Base-by-base conservation (phyloP, 2,797 vertebrate species). In the Sylvilagus floridanus region DNA sequence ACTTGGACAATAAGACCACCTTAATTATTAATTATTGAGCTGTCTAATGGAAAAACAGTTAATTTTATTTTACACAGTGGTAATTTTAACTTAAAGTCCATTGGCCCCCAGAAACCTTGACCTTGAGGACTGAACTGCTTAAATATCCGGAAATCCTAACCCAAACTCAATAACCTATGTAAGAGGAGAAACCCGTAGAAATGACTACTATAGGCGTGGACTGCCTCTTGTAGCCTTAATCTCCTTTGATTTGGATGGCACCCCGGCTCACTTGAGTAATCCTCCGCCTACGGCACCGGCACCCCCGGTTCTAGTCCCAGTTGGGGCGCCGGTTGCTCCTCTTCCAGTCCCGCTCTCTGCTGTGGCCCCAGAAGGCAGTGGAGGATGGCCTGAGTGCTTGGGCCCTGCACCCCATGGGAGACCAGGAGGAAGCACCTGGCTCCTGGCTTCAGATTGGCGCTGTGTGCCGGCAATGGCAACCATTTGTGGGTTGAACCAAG, bases 181-280 rank as follows among this genome's bases (percentile, higher is more conserved):
- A 83, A 84, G 57, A 57, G 42, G 5, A 94, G 42, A 96, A 89
- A 87, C 4, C 30, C n/a, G 77, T 84, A 65, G 89, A 75, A 91
- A 71, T 54, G 13, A 60, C 71, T 37, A 42, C 7, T 52, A 62
- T 19, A 57, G 54, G 17, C 13, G 21, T 11, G 14, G 24, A 60
- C 60, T 57, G 14, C 32, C 42, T 83, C 78, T 85, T 63, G 42
- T 1, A 26, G 28, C 42, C n/a, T 95, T 47, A 37, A 32, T 76
- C 52, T 91, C 47, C 37, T 50, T 65, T 32, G 42, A 47, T 47
- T 47, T 47, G 42, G 42, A 8, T 7, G 42, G 8, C 1, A 8
- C 42, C 8, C 1, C 8, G 42, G 42, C 42, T 47, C 42, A 47
- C 42, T 47, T 9, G 42, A 9, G 1, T 47, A 47, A 47, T 47